A percentile compares a stretch with the other conserved stretches of the same genome.
phyloP scores from a whole-genome alignment of 2,113 vertebrate genomes.

The Sander vitreus region DNA sequence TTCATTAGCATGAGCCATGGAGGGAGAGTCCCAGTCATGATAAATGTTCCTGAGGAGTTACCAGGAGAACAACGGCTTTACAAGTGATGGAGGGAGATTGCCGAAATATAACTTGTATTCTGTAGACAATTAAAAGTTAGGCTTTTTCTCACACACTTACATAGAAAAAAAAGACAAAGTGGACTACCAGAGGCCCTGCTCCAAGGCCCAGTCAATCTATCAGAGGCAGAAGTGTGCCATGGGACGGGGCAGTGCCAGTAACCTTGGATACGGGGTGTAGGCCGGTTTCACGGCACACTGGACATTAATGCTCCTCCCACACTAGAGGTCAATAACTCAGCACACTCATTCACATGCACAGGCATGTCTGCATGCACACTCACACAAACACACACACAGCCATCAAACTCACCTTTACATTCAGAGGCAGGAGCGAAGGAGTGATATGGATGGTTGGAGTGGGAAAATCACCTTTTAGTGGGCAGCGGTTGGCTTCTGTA shows the following conservation, averaged over 20 bases:
- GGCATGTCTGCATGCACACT: slow-evolving; percentile 1
- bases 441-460: slow-evolving; percentile 40
- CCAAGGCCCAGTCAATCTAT: slow-evolving; percentile 75
- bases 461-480: slow-evolving; percentile 64
- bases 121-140: slow-evolving; percentile 56
- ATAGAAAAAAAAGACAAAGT: slow-evolving; percentile 16
- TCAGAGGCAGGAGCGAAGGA: slow-evolving; percentile 19
- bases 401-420: slow-evolving; percentile 51
- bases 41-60: slow-evolving; percentile 60
- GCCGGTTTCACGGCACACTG: slow-evolving; percentile 76
- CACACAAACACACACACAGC: slow-evolving; percentile 9
- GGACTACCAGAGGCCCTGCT: slow-evolving; percentile 47
- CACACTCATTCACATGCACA: slow-evolving; percentile 65
- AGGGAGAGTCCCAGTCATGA: slow-evolving; percentile 53
- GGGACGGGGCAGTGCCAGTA: slow-evolving; percentile 75
- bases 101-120: slow-evolving; percentile 41
- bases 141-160: not conserved
- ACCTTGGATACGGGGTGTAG: slow-evolving; percentile 77
- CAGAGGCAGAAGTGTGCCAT: slow-evolving; percentile 67
- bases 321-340: slow-evolving; percentile 76
- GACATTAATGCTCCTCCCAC: slow-evolving; percentile 75
- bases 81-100: slow-evolving; percentile 50
- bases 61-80: slow-evolving; percentile 52
- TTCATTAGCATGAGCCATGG: slow-evolving; percentile 71
- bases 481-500: slow-evolving; percentile 38